Evolutionary conservation across 2,113 vertebrate genomes (phyloP).

Genomic region (Pangasianodon hypophthalmus): DNA sequence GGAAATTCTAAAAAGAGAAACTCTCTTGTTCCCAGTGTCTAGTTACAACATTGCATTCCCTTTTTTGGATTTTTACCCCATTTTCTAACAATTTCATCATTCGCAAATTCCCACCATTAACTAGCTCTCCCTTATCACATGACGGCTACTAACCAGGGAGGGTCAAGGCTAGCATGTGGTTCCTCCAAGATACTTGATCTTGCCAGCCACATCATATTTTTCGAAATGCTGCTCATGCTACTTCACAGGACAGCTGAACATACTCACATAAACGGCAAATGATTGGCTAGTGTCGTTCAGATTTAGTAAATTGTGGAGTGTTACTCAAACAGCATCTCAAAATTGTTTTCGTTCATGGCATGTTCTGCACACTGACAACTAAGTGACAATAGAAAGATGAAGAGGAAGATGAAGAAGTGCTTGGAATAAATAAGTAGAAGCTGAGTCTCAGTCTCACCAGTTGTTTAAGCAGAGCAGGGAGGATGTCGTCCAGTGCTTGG

Average conservation of each 20-base stretch:
- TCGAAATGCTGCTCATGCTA: not conserved
- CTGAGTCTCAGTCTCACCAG: slow-evolving; percentile 78
- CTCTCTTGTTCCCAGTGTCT: not conserved
- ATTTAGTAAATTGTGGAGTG: too few species aligned
- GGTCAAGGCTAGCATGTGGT: not conserved
- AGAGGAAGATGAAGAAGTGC: not conserved
- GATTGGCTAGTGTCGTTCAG: not conserved
- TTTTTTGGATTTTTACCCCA: not conserved
- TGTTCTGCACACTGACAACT: not conserved
- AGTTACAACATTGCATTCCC: not conserved
- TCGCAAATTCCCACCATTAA: not conserved
- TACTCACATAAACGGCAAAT: not conserved
- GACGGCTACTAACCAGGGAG: not conserved
- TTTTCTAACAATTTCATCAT: not conserved
- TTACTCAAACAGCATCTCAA: not conserved
- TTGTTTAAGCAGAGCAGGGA: slow-evolving; percentile 90
- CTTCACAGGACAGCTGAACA: not conserved
- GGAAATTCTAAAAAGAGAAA: not conserved
- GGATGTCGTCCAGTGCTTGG: slow-evolving; percentile 96
- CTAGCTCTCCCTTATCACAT: not conserved
- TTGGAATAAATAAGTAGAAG: not conserved
- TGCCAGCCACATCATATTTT: not conserved
- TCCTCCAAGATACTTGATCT: not conserved
- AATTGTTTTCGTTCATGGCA: not conserved
- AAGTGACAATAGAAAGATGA: not conserved